Evolutionary conservation across 2,888 invertebrate genomes (phyloP).

Genomic region (Nymphalis urticae): DNA sequence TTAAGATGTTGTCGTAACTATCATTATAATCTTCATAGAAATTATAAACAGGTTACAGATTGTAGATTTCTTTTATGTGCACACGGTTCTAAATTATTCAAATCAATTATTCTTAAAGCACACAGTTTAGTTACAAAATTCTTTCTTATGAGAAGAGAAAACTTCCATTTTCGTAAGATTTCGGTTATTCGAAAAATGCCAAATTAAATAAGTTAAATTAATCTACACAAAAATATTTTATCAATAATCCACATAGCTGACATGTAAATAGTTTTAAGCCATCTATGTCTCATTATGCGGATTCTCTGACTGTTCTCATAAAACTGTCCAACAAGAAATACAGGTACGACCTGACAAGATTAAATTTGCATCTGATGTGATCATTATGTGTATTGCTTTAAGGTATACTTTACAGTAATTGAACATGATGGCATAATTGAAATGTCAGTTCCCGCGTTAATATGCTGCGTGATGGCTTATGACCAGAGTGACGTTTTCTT

Average conservation of each 20-base stretch:
- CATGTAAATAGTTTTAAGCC: not conserved
- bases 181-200: too few relatives aligned
- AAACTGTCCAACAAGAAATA: constrained; percentile 68
- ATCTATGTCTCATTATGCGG: not conserved
- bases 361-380: constrained; percentile 4
- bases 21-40: too few relatives aligned
- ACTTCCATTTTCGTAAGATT: too few relatives aligned
- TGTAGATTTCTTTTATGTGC: too few relatives aligned
- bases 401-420: constrained; percentile 29
- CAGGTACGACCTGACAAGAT: constrained; percentile 48
- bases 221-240: too few relatives aligned
- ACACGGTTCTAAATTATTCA: too few relatives aligned
- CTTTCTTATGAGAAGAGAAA: too few relatives aligned
- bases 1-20: too few relatives aligned
- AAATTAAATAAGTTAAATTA: too few relatives aligned
- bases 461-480: constrained; percentile 47
- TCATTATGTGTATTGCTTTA: constrained; percentile 33
- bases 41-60: too few relatives aligned
- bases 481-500: constrained; percentile 54
- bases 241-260: not conserved
- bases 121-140: too few relatives aligned
- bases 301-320: constrained; percentile 49
- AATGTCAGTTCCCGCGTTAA: constrained; percentile 53
- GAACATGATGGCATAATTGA: constrained; percentile 29
- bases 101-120: too few relatives aligned